Evolutionary conservation across 2,113 vertebrate species (phyloP), one percentile per base, ranked within the genome.

Genomic region (Phylloscopus trochiloides): DNA sequence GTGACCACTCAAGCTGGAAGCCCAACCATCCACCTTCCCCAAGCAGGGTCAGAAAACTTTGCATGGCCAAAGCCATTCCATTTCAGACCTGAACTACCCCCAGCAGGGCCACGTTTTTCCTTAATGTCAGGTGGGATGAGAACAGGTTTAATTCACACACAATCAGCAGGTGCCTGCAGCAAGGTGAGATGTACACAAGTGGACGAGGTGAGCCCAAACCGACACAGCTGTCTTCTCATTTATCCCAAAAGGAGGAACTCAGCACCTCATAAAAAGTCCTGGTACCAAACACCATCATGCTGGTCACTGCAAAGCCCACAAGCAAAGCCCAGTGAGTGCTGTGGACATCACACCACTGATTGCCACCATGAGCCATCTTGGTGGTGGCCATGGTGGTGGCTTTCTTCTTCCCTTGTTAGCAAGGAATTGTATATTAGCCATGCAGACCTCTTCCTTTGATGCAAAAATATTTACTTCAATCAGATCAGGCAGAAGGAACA

Each of bases 321-420:
- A 20, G 57, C 47, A 59, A 66, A 88, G 54, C 16, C 42, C 32
- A 61, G 26, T 0, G 3, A 74, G 13, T 31, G 66, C 48, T 75
- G 57, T 0, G 0, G 13, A 25, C 14, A 51, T 7, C 0, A 0
- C 1, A 1, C 18, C 31, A 47, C 51, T 0, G 2, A 51, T 36
- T 51, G 62, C 29, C 28, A 61, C 58, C 58, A 43, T 0, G 0
- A 82, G n/a, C 47, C 20, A 5, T 8, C 32, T 57, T 2, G 6
- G n/a, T 24, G 34, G 34, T 34, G 34, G 34, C 34, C 34, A 51
- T 10, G 9, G 45, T 1, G 0, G 3, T 26, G 15, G 17, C 31
- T 34, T 34, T 17, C 26, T 31, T 14, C 40, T 45, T 86, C 34
- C 29, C 25, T 18, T 3, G 0, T 3, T 21, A 6, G 29, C 22